Evolutionary conservation across 2,797 vertebrate genomes (phyloP).

Genomic region (Argya squamiceps): DNA sequence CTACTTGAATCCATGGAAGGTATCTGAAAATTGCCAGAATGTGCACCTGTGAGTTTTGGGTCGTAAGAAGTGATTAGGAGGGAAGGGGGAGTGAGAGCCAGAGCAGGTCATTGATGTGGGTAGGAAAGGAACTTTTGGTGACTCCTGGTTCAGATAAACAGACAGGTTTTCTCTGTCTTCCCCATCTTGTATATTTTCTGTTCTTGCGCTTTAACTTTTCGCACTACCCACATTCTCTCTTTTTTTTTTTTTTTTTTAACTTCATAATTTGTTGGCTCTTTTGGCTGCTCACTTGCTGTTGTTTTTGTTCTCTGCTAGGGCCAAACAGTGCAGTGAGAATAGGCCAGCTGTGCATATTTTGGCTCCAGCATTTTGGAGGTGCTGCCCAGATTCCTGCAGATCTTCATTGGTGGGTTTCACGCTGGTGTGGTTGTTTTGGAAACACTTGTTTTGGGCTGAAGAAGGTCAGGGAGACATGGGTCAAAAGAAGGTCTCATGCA

Average conservation of each 20-base stretch:
- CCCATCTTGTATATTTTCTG: neutral
- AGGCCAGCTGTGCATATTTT: neutral
- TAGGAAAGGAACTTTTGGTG: neutral
- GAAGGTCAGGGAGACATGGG: rapidly evolving
- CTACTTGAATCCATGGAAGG: neutral
- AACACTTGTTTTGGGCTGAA: neutral
- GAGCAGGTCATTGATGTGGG: neutral
- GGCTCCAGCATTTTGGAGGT: neutral
- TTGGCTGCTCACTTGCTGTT: neutral
- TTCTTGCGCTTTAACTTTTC: neutral
- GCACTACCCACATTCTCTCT: neutral
- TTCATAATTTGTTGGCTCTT: neutral
- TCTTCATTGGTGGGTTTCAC: neutral
- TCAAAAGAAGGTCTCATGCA: neutral
- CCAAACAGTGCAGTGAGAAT: neutral
- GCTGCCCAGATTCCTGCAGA: neutral
- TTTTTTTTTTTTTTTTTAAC: neutral
- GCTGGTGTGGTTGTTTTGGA: neutral
- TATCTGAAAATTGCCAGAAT: neutral
- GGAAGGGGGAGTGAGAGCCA: neutral
- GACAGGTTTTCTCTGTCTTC: neutral
- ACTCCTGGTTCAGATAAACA: neutral
- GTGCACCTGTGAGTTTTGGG: neutral
- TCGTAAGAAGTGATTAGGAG: neutral
- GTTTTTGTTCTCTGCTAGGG: neutral